Conservation (phyloP, 2,797 vertebrate species). For the Cygnus olor region DNA sequence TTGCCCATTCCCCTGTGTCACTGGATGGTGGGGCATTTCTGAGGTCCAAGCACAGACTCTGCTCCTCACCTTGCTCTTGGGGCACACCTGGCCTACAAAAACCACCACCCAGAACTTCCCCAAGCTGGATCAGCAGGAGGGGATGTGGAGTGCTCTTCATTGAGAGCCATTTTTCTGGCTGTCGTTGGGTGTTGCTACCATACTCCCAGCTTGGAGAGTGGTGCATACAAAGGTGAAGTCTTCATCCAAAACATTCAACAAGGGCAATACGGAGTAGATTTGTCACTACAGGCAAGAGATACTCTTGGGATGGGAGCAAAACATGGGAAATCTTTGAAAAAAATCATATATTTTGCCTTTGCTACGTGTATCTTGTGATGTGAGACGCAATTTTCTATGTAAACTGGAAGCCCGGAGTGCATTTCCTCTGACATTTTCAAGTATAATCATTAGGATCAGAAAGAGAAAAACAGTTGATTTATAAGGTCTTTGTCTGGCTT, state of each 20-base stretch:
- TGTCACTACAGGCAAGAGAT: not conserved
- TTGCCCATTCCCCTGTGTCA: rapidly evolving
- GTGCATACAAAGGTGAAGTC: not conserved
- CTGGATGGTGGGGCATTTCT: not conserved
- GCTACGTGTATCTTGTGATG: not conserved
- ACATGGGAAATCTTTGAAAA: not conserved
- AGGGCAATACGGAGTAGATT: not conserved
- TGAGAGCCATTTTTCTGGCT: not conserved
- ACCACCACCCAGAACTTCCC: not conserved
- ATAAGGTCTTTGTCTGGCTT: not conserved
- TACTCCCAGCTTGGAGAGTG: not conserved
- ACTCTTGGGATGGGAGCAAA: not conserved
- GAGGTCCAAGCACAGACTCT: not conserved
- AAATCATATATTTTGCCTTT: not conserved
- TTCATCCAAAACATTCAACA: not conserved
- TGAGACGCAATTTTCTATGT: not conserved
- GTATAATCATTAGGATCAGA: not conserved
- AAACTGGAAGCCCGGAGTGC: not conserved
- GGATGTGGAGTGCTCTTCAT: not conserved
- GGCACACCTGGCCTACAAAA: not conserved
- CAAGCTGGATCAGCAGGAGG: not conserved
- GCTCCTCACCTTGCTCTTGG: not conserved
- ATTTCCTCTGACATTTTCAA: not conserved
- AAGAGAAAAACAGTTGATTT: not conserved
- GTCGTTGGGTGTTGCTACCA: not conserved